phyloP scores from a whole-genome alignment of 2,888 invertebrate genomes.

The Rhabditophanes sp. region DNA sequence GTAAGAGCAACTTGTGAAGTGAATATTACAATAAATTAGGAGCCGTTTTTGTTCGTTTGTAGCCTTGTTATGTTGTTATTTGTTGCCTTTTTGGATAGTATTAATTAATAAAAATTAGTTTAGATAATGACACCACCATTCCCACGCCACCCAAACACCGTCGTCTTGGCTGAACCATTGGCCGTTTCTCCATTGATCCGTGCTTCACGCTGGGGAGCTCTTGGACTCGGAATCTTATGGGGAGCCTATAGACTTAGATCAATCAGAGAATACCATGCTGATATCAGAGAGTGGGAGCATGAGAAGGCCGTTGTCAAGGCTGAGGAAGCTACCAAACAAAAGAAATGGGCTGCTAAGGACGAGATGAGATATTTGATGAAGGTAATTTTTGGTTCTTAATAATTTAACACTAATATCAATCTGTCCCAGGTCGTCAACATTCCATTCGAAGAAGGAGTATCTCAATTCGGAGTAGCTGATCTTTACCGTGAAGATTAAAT shows the following conservation, averaged over 20 bases:
- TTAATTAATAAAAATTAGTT: no score
- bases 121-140: constrained; percentile 1
- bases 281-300: constrained; percentile 41
- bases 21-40: no score
- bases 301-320: constrained; percentile 38
- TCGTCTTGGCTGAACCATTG: constrained; percentile 35
- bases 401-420: constrained; percentile 2
- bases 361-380: constrained; percentile 41
- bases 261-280: constrained; percentile 39
- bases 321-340: constrained; percentile 32
- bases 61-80: no score
- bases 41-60: no score
- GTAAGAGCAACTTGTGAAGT: no score
- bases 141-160: constrained; percentile 31
- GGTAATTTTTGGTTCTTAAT: constrained; percentile 13
- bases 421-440: constrained; percentile 30
- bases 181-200: constrained; percentile 39
- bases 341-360: constrained; percentile 42
- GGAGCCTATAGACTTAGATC: constrained; percentile 26
- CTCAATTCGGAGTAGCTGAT: constrained; percentile 38
- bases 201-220: constrained; percentile 33
- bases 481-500: constrained; percentile 37
- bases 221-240: constrained; percentile 35
- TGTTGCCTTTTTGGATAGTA: no score
- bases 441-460: constrained; percentile 41